phyloP scores from a whole-genome alignment of 2,797 vertebrate genomes.

The Phyllotis vaccarum region DNA sequence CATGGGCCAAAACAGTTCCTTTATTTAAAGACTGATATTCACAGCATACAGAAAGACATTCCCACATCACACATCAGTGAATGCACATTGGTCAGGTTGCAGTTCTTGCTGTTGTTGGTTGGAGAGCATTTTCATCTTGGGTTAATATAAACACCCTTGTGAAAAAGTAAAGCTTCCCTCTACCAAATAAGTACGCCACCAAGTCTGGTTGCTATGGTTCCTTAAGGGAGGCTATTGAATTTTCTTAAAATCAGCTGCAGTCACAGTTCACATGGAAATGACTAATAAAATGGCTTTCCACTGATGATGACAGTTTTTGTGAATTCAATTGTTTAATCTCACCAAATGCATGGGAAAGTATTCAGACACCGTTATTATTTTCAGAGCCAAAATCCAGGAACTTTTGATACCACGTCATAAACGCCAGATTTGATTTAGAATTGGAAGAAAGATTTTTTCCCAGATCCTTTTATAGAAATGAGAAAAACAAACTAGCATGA shows the following conservation, averaged over 20 bases:
- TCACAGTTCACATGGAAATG: background rate
- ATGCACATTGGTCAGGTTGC: background rate
- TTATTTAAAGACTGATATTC: too few relatives aligned
- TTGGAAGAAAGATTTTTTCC: background rate
- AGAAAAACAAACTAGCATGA: background rate
- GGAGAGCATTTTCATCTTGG: background rate
- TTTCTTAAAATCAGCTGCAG: background rate
- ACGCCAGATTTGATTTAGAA: slow-evolving; percentile 44
- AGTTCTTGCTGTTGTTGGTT: fast-evolving
- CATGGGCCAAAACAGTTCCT: too few relatives aligned
- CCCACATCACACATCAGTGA: too few relatives aligned
- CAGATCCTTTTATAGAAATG: slow-evolving; percentile 13
- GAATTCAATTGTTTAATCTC: background rate
- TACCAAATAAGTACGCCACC: background rate
- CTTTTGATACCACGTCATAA: background rate
- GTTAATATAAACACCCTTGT: background rate
- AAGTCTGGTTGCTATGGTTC: background rate
- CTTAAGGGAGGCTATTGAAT: background rate
- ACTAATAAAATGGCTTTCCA: background rate
- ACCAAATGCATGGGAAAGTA: background rate
- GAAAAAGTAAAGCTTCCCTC: background rate
- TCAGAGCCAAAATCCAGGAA: slow-evolving; percentile 33
- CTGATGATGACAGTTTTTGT: background rate
- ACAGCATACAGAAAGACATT: too few relatives aligned
- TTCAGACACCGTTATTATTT: slow-evolving; percentile 27